Conservation (phyloP, 1,140 invertebrate genomes). For the Melitaea cinxia region DNA sequence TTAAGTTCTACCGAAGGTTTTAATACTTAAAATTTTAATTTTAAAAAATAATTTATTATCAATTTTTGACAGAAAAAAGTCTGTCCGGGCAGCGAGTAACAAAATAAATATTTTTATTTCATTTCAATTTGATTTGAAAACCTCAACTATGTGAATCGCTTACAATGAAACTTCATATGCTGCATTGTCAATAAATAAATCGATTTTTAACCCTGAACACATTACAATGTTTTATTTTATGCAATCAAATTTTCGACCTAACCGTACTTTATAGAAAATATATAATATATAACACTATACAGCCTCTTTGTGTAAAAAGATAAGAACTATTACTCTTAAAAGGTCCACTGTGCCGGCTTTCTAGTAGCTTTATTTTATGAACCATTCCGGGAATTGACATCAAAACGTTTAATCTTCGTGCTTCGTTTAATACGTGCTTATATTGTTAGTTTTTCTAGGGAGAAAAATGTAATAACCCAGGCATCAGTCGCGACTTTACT, state of each 20-base stretch:
- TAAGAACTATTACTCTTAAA: neutral
- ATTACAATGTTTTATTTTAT: neutral
- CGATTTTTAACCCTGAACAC: too few species aligned
- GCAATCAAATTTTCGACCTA: neutral
- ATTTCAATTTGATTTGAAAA: too few species aligned
- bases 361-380: conserved; percentile 14
- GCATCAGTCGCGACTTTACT: too few species aligned
- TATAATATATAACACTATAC: neutral
- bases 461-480: neutral
- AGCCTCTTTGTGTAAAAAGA: neutral
- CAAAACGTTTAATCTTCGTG: conserved; percentile 16
- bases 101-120: too few species aligned
- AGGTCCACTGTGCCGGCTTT: neutral
- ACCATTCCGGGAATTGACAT: conserved; percentile 18
- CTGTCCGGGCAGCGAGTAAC: too few species aligned
- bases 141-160: too few species aligned
- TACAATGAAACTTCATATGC: too few species aligned
- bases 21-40: too few species aligned
- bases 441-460: neutral
- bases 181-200: too few species aligned
- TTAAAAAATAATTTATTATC: too few species aligned
- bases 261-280: neutral
- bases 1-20: too few species aligned
- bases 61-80: too few species aligned
- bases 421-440: conserved; percentile 13